Percentiles rank a stretch among this genome's conserved stretches.
Evolutionary conservation across 2,113 vertebrate genomes (phyloP).

Genomic region (Carollia perspicillata): DNA sequence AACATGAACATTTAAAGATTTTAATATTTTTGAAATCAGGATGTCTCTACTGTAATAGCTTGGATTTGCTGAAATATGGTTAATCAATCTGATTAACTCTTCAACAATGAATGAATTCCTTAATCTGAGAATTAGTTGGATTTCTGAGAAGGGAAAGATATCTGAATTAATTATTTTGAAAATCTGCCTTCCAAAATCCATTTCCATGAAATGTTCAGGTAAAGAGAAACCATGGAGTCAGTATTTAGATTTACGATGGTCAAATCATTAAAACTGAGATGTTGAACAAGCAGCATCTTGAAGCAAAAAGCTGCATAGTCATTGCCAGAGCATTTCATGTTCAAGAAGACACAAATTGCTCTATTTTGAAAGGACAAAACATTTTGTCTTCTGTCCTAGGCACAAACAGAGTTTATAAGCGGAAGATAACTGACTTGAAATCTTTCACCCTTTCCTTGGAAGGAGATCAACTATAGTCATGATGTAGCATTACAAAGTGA

Average conservation of each 20-base stretch:
- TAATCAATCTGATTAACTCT: neutral
- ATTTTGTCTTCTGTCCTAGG: neutral
- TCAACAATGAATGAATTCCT: neutral
- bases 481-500: neutral
- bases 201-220: neutral
- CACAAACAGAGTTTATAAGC: neutral
- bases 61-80: neutral
- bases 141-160: neutral
- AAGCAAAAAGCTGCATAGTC: neutral
- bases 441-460: neutral
- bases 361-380: neutral
- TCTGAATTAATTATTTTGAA: neutral
- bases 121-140: neutral
- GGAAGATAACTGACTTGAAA: neutral
- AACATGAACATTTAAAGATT: neutral
- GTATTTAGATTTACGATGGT: neutral
- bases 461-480: neutral
- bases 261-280: neutral
- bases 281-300: neutral
- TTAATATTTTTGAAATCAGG: neutral
- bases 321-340: neutral
- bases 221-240: neutral
- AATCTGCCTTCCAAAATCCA: neutral
- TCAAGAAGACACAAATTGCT: neutral
- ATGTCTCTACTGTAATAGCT: neutral